Conservation (phyloP, 2,113 vertebrate genomes). For the Tamias sibiricus region DNA sequence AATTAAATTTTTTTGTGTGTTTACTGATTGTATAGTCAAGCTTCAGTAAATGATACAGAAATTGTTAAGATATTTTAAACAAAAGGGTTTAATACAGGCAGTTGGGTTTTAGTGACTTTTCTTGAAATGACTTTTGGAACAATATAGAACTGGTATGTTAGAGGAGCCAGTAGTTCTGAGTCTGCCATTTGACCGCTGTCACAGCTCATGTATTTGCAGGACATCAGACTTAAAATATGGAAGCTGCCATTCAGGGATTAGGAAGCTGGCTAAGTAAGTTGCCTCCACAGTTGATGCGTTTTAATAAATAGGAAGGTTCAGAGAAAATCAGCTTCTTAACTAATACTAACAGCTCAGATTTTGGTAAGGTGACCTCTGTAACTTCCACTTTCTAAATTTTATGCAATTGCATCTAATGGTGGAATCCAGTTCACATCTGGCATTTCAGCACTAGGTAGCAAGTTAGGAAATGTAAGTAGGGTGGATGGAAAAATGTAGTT, state of each 20-base stretch:
- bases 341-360: not conserved
- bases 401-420: not conserved
- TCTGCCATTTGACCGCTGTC: not conserved
- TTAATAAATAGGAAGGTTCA: not conserved
- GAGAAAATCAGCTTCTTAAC: slow-evolving; percentile 8
- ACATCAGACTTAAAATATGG: not conserved
- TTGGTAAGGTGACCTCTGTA: not conserved
- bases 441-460: not conserved
- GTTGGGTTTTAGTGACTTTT: not conserved
- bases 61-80: not conserved
- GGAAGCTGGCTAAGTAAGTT: not conserved
- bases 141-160: not conserved
- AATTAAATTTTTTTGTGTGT: not conserved
- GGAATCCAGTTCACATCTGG: not conserved
- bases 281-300: not conserved
- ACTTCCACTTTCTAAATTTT: not conserved
- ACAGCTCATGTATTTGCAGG: not conserved
- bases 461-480: not conserved
- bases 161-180: not conserved
- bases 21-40: not conserved
- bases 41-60: not conserved
- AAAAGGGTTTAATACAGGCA: not conserved
- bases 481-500: not conserved
- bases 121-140: not conserved
- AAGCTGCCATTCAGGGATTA: not conserved